Evolutionary conservation across 2,113 vertebrate species (phyloP), one percentile per base, ranked within the genome.

Genomic region (Chloropsis cyanopogon): DNA sequence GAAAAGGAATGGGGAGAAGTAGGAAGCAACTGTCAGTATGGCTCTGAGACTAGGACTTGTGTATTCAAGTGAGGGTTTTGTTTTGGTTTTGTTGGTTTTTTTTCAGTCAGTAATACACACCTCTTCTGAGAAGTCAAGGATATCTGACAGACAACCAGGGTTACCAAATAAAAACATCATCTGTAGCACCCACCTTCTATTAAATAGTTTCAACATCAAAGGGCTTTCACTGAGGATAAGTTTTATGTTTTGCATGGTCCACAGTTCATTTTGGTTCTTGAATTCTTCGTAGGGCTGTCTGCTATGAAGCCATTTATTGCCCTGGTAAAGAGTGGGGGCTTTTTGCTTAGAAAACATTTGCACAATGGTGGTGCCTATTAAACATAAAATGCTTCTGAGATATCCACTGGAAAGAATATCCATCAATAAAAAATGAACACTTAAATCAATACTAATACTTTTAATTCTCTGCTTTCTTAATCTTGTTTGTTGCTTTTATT

Each of bases 371-470:
- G 29, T 63, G 60, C 35, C 42, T 93, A 23, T 84, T 92, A 81
- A 80, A 35, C 52, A 41, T 70, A 52, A 93, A 90, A 88, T 39
- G 8, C 42, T 90, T 86, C 80, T 70, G 6, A 50, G 42, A 35
- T 83, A 63, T 15, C 46, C 46, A 49, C 12, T 90, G 64, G 42
- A 88, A 94, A 79, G 44, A 59, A 82, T 82, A 63, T 33, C 47
- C 57, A 83, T 86, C 6, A 92, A 92, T 93, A 93, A 92, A 92
- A 86, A 83, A 93, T 84, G 11, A 85, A 63, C 20, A 23, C 56
- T 88, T 66, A 65, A 84, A 78, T 92, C 29, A 2, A 79, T 89
- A 37, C 57, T 78, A 31, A 75, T 91, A 70, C 83, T 92, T 78
- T 84, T 84, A 41, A 59, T 92, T 87, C 33, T 78, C 33, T 79